A percentile compares a stretch with the other conserved stretches of the same genome.
Evolutionary conservation across 2,797 vertebrate genomes (phyloP).

Genomic region (Ciconia nigra): DNA sequence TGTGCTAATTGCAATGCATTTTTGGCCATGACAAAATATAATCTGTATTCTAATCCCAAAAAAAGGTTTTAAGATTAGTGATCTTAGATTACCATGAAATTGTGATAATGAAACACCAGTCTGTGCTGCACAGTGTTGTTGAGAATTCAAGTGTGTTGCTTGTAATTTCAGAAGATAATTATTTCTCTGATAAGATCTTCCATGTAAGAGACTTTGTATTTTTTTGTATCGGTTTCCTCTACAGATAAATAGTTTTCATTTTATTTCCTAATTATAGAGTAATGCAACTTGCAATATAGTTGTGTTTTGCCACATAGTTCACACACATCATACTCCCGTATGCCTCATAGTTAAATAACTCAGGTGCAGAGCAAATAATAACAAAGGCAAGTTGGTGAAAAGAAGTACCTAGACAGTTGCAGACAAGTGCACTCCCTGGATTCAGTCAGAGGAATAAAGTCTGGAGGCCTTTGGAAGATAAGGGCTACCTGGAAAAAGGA

Average conservation of each 20-base stretch:
- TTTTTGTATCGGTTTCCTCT: background rate
- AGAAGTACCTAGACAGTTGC: background rate
- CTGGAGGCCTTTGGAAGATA: background rate
- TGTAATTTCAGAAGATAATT: slow-evolving; percentile 20
- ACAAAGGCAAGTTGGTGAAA: background rate
- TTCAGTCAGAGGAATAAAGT: background rate
- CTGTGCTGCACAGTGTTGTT: background rate
- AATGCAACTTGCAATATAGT: background rate
- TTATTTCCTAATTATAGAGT: slow-evolving; percentile 10
- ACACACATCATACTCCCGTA: background rate
- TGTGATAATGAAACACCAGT: background rate
- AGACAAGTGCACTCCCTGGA: background rate
- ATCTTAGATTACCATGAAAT: background rate
- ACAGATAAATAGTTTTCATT: background rate
- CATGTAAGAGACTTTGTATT: background rate
- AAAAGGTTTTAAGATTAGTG: background rate
- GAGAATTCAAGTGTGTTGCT: background rate
- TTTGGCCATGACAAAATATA: background rate
- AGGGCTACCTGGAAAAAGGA: background rate
- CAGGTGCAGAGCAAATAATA: background rate
- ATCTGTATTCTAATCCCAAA: slow-evolving; percentile 2
- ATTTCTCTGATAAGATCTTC: background rate
- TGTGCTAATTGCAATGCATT: background rate
- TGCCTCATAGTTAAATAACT: background rate
- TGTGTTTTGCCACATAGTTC: background rate